Percentiles rank a stretch among this genome's conserved stretches.
Conservation (phyloP, 2,113 vertebrate species). For the Lagopus muta region DNA sequence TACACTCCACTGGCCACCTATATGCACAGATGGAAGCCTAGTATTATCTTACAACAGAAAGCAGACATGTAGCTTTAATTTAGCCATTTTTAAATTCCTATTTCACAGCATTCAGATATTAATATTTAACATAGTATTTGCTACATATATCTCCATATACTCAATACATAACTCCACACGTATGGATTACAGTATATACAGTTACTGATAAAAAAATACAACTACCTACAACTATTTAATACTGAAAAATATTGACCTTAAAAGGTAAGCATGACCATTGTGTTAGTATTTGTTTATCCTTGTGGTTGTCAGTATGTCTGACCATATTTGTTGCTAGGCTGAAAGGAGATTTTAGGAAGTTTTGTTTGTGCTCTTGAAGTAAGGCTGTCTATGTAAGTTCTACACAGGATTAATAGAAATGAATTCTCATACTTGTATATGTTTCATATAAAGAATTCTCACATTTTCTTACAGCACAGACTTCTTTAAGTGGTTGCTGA, state of each 20-base stretch:
- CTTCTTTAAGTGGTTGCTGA: neutral
- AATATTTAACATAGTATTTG: conserved; percentile 6
- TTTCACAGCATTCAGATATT: neutral
- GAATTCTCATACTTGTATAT: neutral
- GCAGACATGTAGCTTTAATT: neutral
- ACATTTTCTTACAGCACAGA: neutral
- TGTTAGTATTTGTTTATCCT: neutral
- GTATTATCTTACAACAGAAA: neutral
- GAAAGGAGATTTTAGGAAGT: neutral
- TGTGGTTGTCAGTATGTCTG: neutral
- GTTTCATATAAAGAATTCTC: neutral
- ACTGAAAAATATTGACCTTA: neutral
- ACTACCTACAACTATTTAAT: neutral
- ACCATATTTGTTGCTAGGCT: neutral
- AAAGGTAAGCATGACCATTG: fast-evolving
- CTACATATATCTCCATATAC: neutral
- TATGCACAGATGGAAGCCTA: neutral
- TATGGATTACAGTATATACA: neutral
- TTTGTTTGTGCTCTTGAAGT: neutral
- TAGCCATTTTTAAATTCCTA: neutral
- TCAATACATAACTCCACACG: neutral
- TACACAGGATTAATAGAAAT: neutral
- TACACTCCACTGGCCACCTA: neutral
- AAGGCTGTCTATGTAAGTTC: neutral
- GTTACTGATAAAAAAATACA: neutral